Base-by-base conservation (phyloP, 1,140 invertebrate genomes). In the Solen grandis region DNA sequence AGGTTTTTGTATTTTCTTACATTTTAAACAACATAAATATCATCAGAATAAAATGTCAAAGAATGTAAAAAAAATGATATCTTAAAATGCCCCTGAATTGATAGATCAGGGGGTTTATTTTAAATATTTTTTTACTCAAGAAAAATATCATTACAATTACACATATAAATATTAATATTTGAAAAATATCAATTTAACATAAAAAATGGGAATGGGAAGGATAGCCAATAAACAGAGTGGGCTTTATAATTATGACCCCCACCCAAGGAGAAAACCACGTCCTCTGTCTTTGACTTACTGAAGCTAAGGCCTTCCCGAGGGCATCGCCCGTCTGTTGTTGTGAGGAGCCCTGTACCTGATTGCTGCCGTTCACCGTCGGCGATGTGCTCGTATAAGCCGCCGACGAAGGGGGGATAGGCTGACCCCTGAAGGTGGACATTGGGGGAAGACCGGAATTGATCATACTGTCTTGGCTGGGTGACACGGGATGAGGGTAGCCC, bases 351-450 rank as follows among this genome's bases (percentile, higher is more conserved):
- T 70, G 68, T 66, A 63, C 75, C 54, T 78, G 75, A 65, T 78
- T 68, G 65, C 65, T 57, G 0, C 35, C n/a, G 35, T 54, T 69
- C 10, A 68, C 63, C 2, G 63, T 52, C 31, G 75, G 62, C 25
- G 75, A 78, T 35, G 75, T 50, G 33, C 62, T 78, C 22, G 75
- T 69, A 38, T 69, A 78, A 5, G 75, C 69, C 4, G 63, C 65
- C 5, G 63, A 68, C 35, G 75, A 68, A 22, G 75, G 75, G 25
- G 75, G 75, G n/a, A 78, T 65, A 27, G 75, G 63, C 27, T 78
- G 63, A 46, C 75, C 75, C 41, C 75, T 69, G 50, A 78, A 78
- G 13, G 75, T 78, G 38, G 75, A 78, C 75, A 78, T 78, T 10
- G 75, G 75, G 25, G 75, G 75, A 68, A 78, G 75, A 69, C 63